phyloP scores from a whole-genome alignment of 2,113 vertebrate species.

The Barbus barbus region DNA sequence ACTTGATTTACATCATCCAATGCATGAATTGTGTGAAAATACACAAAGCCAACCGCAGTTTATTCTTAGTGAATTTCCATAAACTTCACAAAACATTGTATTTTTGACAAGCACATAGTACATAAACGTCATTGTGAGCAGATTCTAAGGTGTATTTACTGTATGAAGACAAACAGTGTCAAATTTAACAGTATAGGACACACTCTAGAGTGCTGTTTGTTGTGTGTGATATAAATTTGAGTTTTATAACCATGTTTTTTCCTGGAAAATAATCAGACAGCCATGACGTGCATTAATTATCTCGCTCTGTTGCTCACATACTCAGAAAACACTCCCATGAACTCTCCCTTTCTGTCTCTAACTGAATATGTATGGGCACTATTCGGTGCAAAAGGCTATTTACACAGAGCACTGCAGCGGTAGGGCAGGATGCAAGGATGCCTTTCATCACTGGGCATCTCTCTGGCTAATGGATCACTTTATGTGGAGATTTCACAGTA shows the following conservation, averaged over 20 bases:
- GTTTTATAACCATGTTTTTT: conserved; percentile 33
- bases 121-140: background rate
- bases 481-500: conserved; percentile 46
- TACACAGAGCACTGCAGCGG: conserved; percentile 2
- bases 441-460: conserved; percentile 42
- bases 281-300: conserved; percentile 55
- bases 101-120: background rate
- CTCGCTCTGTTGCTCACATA: conserved; percentile 47
- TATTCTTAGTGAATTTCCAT: conserved; percentile 8
- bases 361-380: conserved; percentile 40
- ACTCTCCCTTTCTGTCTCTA: background rate
- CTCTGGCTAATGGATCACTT: conserved; percentile 43
- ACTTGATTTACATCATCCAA: background rate
- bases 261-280: conserved; percentile 41
- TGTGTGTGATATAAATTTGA: conserved; percentile 9
- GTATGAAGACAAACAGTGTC: background rate
- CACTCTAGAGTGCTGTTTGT: background rate
- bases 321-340: conserved; percentile 20
- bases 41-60: background rate
- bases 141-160: background rate
- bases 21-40: background rate
- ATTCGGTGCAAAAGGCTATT: conserved; percentile 29
- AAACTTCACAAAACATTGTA: background rate
- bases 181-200: background rate
- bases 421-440: conserved; percentile 30